A percentile compares a stretch with the other conserved stretches of the same genome.
Evolutionary conservation across 2,797 vertebrate species (phyloP).

Genomic region (Chelon auratus): DNA sequence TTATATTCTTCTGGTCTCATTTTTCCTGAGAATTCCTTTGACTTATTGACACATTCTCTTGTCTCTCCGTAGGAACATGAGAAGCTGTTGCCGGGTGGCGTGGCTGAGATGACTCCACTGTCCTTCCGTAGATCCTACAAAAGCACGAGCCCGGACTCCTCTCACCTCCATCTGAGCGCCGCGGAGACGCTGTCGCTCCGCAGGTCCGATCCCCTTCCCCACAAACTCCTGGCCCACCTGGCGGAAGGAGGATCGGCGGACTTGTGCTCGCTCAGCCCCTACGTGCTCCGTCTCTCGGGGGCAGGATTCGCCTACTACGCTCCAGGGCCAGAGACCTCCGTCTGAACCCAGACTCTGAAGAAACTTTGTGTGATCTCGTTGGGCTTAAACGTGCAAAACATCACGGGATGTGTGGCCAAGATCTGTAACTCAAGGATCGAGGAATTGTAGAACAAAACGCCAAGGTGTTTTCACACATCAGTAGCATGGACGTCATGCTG

Average conservation of each 20-base stretch:
- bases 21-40: not conserved
- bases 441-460: constrained; percentile 40
- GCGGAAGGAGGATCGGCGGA: constrained; percentile 78
- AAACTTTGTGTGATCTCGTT: constrained; percentile 13
- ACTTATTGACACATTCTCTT: constrained; percentile 5
- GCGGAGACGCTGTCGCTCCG: constrained; percentile 77
- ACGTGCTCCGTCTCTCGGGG: constrained; percentile 81
- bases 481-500: constrained; percentile 51
- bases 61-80: constrained; percentile 81
- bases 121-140: constrained; percentile 84
- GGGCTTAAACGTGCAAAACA: constrained; percentile 12
- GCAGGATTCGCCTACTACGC: constrained; percentile 81
- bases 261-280: constrained; percentile 85
- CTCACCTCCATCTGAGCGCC: constrained; percentile 75
- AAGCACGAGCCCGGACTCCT: constrained; percentile 70
- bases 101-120: constrained; percentile 87
- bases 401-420: constrained; percentile 26
- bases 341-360: constrained; percentile 77
- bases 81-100: constrained; percentile 71
- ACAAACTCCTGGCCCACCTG: constrained; percentile 87
- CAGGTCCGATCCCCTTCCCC: constrained; percentile 83
- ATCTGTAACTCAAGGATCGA: constrained; percentile 46
- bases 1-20: constrained; percentile 6
- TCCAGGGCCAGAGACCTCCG: constrained; percentile 91
- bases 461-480: constrained; percentile 36